phyloP scores from a whole-genome alignment of 2,888 invertebrate species.

The Phyto melanocephala region DNA sequence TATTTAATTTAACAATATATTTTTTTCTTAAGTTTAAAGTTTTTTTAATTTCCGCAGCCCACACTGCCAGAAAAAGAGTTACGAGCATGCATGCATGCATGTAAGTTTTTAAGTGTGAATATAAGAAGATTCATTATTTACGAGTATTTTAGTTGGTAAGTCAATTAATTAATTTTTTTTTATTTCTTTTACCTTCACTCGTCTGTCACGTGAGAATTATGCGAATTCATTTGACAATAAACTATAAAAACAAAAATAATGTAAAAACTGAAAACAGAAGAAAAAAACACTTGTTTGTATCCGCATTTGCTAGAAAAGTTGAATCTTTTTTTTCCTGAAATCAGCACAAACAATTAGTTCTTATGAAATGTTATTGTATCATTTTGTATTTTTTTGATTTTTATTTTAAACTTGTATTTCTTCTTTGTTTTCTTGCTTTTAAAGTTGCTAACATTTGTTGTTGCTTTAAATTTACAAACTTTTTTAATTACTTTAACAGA shows the following conservation, averaged over 20 bases:
- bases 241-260: slow-evolving; percentile 4
- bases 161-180: no score
- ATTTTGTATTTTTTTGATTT: not conserved
- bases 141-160: no score
- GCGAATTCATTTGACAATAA: slow-evolving; percentile 52
- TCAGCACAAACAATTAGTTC: slow-evolving; percentile 47
- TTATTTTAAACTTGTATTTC: not conserved
- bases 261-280: not conserved
- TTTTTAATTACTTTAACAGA: not conserved
- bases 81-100: not conserved
- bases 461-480: slow-evolving; percentile 20
- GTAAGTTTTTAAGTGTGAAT: not conserved
- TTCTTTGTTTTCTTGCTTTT: not conserved
- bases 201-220: slow-evolving; percentile 60
- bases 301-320: slow-evolving; percentile 33
- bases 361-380: slow-evolving; percentile 43
- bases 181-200: slow-evolving; percentile 20
- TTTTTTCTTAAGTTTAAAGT: slow-evolving; percentile 15
- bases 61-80: slow-evolving; percentile 39
- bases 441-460: slow-evolving; percentile 23
- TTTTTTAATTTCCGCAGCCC: slow-evolving; percentile 59
- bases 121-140: slow-evolving; percentile 38
- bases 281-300: slow-evolving; percentile 45
- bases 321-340: not conserved
- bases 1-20: slow-evolving; percentile 52